Base-by-base conservation (phyloP, 2,888 invertebrate species). In the Drosophila peninsularis region DNA sequence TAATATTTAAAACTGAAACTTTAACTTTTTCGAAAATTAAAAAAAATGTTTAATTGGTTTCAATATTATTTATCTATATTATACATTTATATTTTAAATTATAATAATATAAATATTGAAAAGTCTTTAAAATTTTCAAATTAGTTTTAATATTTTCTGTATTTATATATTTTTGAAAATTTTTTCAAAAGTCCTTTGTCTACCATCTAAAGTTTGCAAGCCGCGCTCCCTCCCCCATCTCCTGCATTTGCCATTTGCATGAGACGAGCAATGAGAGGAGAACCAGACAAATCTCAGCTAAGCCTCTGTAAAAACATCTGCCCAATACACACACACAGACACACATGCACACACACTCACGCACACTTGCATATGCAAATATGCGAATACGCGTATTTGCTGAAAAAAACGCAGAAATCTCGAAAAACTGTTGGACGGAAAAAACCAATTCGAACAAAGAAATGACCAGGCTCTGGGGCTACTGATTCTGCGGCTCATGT, bases 371-470 rank as follows among this genome's bases (percentile, higher is more conserved):
- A 47, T 24, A 62, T 62, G 42, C 47, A 41, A 57, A 44, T 49
- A 47, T 50, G 37, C 41, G 52, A 47, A 47, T 66, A 45, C 36
- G 55, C 45, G 36, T 71, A 41, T 32, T 36, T 54, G 41, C 47
- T 60, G 75, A 39, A 70, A 44, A 71, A 56, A 17, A 41, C 5
- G 13, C 13, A 34, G 34, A 21, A 58, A 19, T 53, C 45, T 73
- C 54, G 52, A 65, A 88, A 88, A 65, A 64, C 62, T 30, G 61
- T 71, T 64, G 69, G 67, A 78, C 67, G 83, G 89, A 83, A 80
- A 88, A 84, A 88, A 75, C 66, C 90, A 85, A 88, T 82, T 66
- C 66, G 75, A 83, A 83, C 83, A 84, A 88, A 89, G 90, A 88
- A 88, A 89, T 86, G 86, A 83, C 89, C 83, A 88, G 79, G 88